phyloP scores from a whole-genome alignment of 2,113 vertebrate species.

The Neolamprologus toae region DNA sequence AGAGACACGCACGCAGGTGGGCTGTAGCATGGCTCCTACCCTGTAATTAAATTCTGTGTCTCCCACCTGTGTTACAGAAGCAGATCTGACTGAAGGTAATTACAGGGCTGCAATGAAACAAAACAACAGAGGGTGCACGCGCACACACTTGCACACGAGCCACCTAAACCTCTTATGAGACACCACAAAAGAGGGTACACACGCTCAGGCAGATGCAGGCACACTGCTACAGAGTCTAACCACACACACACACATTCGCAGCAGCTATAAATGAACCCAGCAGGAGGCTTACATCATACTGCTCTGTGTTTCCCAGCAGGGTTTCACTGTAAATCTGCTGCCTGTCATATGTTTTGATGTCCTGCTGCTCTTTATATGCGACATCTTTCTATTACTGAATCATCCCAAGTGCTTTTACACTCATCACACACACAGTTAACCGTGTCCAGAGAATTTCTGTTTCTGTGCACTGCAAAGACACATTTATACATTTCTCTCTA shows the following conservation, averaged over 20 bases:
- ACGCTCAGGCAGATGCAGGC: background rate
- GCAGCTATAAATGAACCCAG: background rate
- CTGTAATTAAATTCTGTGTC: constrained; percentile 55
- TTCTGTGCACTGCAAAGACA: background rate
- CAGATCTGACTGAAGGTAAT: constrained; percentile 46
- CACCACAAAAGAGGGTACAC: background rate
- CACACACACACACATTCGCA: background rate
- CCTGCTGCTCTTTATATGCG: background rate
- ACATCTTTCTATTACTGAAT: background rate
- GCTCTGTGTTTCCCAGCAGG: background rate
- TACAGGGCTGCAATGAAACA: constrained; percentile 41
- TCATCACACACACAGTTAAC: background rate
- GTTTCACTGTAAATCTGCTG: background rate
- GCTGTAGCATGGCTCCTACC: constrained; percentile 6
- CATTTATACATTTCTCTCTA: background rate
- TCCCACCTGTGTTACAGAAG: constrained; percentile 52
- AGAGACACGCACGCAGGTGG: constrained; percentile 14
- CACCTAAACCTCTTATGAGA: background rate
- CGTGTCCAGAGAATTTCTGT: background rate
- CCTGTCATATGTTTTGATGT: background rate
- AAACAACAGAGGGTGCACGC: constrained; percentile 12
- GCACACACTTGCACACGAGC: background rate
- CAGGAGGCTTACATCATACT: background rate
- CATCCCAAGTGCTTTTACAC: background rate
- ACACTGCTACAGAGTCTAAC: background rate